These are phyloP conservation scores for Leptinotarsa peninsularis DNA, from an alignment of 2,888 invertebrate genomes.

Conservation along the genomic window DNA sequence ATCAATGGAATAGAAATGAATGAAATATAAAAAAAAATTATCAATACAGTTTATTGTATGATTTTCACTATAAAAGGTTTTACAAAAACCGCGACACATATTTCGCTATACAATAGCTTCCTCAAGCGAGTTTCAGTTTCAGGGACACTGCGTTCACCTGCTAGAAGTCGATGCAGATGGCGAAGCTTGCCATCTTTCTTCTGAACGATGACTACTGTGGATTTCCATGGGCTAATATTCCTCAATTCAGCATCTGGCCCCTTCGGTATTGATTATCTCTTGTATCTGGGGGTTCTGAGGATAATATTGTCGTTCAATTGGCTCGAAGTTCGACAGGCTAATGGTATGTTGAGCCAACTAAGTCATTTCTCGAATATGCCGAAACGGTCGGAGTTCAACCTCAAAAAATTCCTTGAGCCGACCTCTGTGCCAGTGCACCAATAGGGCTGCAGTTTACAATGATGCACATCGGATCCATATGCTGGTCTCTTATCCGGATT, in stretches of 20 bases:
- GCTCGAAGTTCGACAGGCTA: conserved; percentile 8
- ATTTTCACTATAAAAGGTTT: no score
- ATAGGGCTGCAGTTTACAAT: background rate
- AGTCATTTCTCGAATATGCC: conserved; percentile 25
- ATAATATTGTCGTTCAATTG: conserved; percentile 35
- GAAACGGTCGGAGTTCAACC: background rate
- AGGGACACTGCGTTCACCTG: conserved; percentile 36
- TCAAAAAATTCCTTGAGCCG: background rate
- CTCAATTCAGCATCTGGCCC: conserved; percentile 33
- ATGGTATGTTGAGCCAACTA: conserved; percentile 28
- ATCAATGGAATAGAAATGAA: no score
- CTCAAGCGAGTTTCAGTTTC: conserved; percentile 12
- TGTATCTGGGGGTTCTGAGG: conserved; percentile 33
- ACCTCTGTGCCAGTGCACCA: background rate
- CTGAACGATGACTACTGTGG: conserved; percentile 36
- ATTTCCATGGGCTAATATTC: conserved; percentile 42
- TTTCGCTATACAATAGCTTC: no score
- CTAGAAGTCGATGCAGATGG: conserved; percentile 44
- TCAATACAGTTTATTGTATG: no score
- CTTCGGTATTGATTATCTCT: conserved; percentile 34
- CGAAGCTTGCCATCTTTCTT: conserved; percentile 40
- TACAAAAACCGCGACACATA: no score
- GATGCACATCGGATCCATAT: background rate
- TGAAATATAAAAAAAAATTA: no score
- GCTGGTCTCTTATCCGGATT: background rate